Base-by-base conservation (phyloP, 2,888 invertebrate genomes). In the Drosophila trichaetosa region DNA sequence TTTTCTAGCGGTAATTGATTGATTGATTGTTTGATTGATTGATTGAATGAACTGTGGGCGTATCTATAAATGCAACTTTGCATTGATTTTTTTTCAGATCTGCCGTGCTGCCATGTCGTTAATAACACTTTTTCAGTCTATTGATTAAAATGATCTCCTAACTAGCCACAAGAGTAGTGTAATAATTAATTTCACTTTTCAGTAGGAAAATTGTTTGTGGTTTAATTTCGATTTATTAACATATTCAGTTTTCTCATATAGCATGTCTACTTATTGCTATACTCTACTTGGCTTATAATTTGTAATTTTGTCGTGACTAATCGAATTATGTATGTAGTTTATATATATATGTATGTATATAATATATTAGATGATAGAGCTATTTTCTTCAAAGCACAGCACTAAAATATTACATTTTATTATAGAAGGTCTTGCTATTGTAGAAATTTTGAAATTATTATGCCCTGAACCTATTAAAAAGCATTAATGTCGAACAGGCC, bases 81-180 rank as follows among this genome's bases (percentile, higher is more conserved):
- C 42, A 68, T 57, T 7, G n/a, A 18, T 24, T 58, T 52, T 56
- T 33, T 51, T 82, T 10, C 56, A 91, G 91, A 91, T 91, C 54
- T 72, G 87, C 33, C 86, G 89, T 60, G 84, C 92, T 52, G 91
- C 90, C 13, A 48, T 89, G 62, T 91, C 91, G 3, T 80, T 91
- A 40, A 92, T 92, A 52, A 83, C 91, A n/a, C 76, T 91, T 16
- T 89, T 91, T 40, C 91, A 91, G 69, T 92, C 91, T 0, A 89
- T 91, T 57, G 91, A 91, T 46, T 81, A 60, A 57, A 62, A 4
- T 69, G 48, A 46, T 13, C 13, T 24, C 53, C 2, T 0, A 29
- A 34, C 34, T 10, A 18, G n/a, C 33, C 42, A 29, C 46, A 52
- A 34, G 18, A 42, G 21, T 54, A 24, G 51, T 21, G 16, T 36